A percentile compares a stretch with the other conserved stretches of the same genome.
Evolutionary conservation across 92 coral and sea anemone species (phyloP).

Genomic region (Ricordea florida): DNA sequence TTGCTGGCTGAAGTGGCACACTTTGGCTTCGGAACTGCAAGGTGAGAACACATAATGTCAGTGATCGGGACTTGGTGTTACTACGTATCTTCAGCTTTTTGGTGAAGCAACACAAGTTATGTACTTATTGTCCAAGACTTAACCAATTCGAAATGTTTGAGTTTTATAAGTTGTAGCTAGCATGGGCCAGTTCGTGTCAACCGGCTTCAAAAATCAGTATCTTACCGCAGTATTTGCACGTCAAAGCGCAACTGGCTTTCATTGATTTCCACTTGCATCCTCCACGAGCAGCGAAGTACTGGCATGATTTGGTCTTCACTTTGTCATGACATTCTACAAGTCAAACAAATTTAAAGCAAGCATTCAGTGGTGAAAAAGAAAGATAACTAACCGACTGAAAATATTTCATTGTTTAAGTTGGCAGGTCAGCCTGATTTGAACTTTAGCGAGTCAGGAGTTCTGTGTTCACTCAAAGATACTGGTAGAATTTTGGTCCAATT

Average conservation of each 20-base stretch:
- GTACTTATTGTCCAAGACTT: too few relatives aligned
- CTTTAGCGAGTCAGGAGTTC: too few relatives aligned
- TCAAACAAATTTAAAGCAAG: neutral
- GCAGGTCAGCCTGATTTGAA: too few relatives aligned
- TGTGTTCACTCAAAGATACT: too few relatives aligned
- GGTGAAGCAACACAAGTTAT: neutral
- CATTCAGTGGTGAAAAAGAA: neutral
- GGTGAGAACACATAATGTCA: neutral
- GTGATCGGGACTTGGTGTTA: neutral
- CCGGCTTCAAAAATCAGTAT: neutral
- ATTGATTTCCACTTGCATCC: slow-evolving; percentile 2
- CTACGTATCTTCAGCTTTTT: neutral
- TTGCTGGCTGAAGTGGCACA: slow-evolving; percentile 11
- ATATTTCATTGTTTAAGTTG: neutral
- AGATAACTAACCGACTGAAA: neutral
- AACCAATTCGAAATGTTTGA: too few relatives aligned
- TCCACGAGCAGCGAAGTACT: slow-evolving; percentile 9
- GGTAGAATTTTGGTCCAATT: too few relatives aligned
- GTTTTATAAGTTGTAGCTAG: too few relatives aligned
- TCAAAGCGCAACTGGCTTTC: slow-evolving; percentile 3
- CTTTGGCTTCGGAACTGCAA: neutral
- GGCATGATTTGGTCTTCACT: slow-evolving; percentile 2
- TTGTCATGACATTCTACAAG: neutral
- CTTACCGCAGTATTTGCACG: slow-evolving; percentile 34
- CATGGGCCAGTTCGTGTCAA: neutral